Percentiles rank a stretch among this genome's conserved stretches.
These are phyloP conservation scores for Drosophila sproati DNA, from an alignment of 1,140 invertebrate species.

Conservation along the genomic window DNA sequence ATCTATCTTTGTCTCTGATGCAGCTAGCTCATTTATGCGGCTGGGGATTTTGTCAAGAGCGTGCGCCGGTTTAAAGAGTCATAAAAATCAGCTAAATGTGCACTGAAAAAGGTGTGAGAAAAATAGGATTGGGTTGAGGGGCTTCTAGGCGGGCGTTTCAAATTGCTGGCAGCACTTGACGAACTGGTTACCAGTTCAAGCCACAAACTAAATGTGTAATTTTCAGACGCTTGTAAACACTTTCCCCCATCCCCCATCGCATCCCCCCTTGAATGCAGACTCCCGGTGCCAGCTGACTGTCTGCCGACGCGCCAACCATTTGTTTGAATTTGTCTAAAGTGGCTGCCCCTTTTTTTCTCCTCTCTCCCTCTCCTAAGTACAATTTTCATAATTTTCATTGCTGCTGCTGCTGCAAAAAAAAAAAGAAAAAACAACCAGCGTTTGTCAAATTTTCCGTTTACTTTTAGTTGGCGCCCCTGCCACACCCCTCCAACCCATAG, in stretches of 20 bases:
- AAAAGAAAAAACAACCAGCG: conserved; percentile 33
- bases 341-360: conserved; percentile 44
- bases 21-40: conserved; percentile 68
- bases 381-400: conserved; percentile 73
- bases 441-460: conserved; percentile 70
- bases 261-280: not conserved
- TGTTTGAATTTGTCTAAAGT: conserved; percentile 83
- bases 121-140: not conserved
- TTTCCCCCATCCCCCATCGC: conserved; percentile 1
- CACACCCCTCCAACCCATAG: conserved; percentile 18
- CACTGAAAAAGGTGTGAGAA: conserved; percentile 65
- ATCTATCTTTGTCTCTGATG: not conserved
- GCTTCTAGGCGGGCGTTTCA: not conserved
- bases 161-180: conserved; percentile 33
- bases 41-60: conserved; percentile 58
- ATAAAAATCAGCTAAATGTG: conserved; percentile 74
- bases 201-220: conserved; percentile 80
- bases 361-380: conserved; percentile 22
- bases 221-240: conserved; percentile 74
- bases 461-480: conserved; percentile 55
- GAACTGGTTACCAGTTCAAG: conserved; percentile 39
- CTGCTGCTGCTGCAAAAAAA: conserved; percentile 40
- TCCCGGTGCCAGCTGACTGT: conserved; percentile 24
- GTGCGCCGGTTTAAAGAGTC: conserved; percentile 72
- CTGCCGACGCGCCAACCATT: conserved; percentile 59